phyloP scores from a whole-genome alignment of 2,113 vertebrate species.

The Hippocampus guttulatus region DNA sequence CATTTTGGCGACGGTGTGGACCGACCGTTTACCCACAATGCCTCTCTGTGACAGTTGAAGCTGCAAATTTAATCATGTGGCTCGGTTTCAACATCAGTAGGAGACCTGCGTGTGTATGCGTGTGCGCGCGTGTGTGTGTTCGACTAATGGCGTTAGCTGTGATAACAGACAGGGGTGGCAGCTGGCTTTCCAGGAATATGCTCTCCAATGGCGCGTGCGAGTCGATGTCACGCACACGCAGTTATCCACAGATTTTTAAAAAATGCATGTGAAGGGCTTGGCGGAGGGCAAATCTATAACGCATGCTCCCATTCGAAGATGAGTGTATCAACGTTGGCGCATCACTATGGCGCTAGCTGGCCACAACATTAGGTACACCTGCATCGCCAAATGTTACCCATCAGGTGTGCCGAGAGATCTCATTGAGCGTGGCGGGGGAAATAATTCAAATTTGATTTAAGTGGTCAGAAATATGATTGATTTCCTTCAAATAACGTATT shows the following conservation, averaged over 20 bases:
- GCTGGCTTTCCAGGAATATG: constrained; percentile 63
- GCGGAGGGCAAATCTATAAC: constrained; percentile 37
- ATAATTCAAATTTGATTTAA: not conserved
- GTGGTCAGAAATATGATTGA: not conserved
- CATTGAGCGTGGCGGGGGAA: too few species aligned
- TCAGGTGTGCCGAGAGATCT: not conserved
- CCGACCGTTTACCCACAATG: not conserved
- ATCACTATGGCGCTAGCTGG: not conserved
- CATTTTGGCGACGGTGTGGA: constrained; percentile 14
- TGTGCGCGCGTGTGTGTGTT: constrained; percentile 6
- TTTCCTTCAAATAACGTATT: too few species aligned
- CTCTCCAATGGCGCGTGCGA: constrained; percentile 37
- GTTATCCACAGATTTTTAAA: constrained; percentile 20
- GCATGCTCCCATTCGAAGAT: constrained; percentile 40
- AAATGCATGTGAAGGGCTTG: constrained; percentile 31
- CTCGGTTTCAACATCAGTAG: not conserved
- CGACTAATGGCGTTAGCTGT: constrained; percentile 60
- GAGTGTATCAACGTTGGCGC: constrained; percentile 31
- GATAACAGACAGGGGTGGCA: constrained; percentile 50
- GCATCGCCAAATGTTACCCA: not conserved
- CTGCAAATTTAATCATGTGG: constrained; percentile 5
- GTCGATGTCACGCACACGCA: constrained; percentile 26
- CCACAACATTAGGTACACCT: not conserved
- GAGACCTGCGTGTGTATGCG: constrained; percentile 2
- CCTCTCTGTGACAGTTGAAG: not conserved